phyloP scores from a whole-genome alignment of 2,797 vertebrate genomes.

The Siniperca undulata region DNA sequence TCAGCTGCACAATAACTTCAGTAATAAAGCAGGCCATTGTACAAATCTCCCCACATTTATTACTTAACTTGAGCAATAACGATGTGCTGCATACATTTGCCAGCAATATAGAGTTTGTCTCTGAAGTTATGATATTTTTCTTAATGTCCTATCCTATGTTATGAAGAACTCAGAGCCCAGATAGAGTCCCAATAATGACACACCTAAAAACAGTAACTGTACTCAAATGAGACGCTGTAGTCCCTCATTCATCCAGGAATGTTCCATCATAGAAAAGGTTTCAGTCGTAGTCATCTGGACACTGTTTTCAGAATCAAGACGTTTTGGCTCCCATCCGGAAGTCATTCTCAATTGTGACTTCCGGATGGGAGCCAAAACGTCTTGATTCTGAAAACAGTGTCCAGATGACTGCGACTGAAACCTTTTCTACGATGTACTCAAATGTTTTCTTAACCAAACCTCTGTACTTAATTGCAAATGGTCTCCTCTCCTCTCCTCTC shows the following conservation, averaged over 20 bases:
- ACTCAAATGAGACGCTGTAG: too few species aligned
- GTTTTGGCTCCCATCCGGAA: too few species aligned
- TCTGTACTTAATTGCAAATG: not conserved
- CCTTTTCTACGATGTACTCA: too few species aligned
- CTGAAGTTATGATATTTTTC: not conserved
- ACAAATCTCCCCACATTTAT: conserved; percentile 18
- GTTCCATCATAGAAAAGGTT: too few species aligned
- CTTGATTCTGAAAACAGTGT: too few species aligned
- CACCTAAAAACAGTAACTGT: not conserved
- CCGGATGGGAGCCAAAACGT: too few species aligned
- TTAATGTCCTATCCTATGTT: not conserved
- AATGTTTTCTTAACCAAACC: not conserved
- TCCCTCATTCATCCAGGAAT: too few species aligned
- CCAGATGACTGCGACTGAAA: too few species aligned
- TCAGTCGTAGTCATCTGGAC: too few species aligned
- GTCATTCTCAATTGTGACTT: too few species aligned
- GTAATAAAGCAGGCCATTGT: conserved; percentile 36
- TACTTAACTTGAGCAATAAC: conserved; percentile 28
- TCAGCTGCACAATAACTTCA: conserved; percentile 42
- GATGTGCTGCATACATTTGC: conserved; percentile 36
- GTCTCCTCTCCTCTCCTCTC: not conserved
- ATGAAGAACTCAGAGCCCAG: not conserved
- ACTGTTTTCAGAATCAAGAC: too few species aligned
- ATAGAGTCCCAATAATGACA: not conserved
- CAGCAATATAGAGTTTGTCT: not conserved